A percentile compares a stretch with the other conserved stretches of the same genome.
These are phyloP conservation scores for Agrotis puta DNA, from an alignment of 2,888 invertebrate genomes.

Conservation along the genomic window DNA sequence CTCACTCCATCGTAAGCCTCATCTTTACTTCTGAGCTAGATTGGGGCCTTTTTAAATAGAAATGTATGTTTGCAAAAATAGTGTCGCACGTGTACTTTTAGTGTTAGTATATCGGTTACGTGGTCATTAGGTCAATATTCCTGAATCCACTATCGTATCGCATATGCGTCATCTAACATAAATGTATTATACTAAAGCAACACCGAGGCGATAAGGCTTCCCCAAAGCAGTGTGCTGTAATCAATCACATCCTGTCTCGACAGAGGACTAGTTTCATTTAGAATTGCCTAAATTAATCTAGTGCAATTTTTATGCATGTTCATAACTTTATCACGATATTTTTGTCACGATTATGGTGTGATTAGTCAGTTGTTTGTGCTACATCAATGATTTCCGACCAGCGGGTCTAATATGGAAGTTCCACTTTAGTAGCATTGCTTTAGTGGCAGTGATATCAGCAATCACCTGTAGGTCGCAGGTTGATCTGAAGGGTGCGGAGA, in stretches of 20 bases:
- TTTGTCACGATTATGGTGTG: not conserved
- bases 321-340: not conserved
- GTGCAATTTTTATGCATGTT: conserved; percentile 16
- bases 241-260: conserved; percentile 55
- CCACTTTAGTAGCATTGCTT: no score
- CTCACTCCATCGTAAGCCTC: no score
- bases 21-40: no score
- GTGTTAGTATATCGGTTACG: not conserved
- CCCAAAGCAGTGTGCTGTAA: conserved; percentile 44
- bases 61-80: not conserved
- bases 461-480: no score
- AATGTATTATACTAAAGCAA: conserved; percentile 19
- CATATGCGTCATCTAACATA: conserved; percentile 9
- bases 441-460: no score
- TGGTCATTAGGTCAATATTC: conserved; percentile 27
- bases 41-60: no score
- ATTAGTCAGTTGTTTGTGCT: no score
- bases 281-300: conserved; percentile 1
- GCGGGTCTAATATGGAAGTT: no score
- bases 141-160: conserved; percentile 5
- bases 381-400: no score
- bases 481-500: no score
- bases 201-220: conserved; percentile 50
- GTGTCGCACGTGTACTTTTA: not conserved
- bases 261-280: conserved; percentile 8